Percentiles rank a stretch among this genome's conserved stretches.
These are phyloP conservation scores for Pediacus dermestoides DNA, from an alignment of 2,888 invertebrate genomes.

Conservation along the genomic window DNA sequence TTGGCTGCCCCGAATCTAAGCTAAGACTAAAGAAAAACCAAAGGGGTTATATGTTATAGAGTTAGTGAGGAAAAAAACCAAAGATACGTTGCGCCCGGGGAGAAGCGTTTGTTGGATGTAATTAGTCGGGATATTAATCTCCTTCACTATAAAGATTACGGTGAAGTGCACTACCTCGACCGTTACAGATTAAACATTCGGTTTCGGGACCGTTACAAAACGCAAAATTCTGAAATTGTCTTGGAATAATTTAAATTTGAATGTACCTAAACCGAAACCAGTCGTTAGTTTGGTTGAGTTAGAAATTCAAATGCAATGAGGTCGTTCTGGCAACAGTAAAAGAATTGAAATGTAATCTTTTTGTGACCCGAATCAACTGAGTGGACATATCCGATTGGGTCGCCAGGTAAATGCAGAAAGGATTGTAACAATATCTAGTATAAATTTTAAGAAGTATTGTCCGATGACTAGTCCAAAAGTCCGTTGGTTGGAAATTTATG, in stretches of 20 bases:
- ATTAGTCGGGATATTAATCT: conserved; percentile 10
- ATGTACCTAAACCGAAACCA: no score
- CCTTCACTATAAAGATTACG: no score
- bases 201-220: no score
- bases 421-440: conserved; percentile 42
- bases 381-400: conserved; percentile 46
- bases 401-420: conserved; percentile 30
- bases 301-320: no score
- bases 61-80: conserved; percentile 10
- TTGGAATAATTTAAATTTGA: no score
- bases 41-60: conserved; percentile 19
- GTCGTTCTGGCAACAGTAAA: no score
- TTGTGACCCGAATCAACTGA: conserved; percentile 44
- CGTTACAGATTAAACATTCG: no score
- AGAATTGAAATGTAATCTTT: conserved; percentile 42
- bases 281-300: no score
- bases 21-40: conserved; percentile 24
- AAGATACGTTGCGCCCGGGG: conserved; percentile 13
- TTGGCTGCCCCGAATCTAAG: conserved; percentile 24
- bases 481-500: no score
- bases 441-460: conserved; percentile 39
- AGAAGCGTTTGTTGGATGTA: conserved; percentile 10
- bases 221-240: no score
- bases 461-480: conserved; percentile 26
- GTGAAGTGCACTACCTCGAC: no score